Base-by-base conservation (phyloP, 2,888 invertebrate species). In the Eurois occulta region DNA sequence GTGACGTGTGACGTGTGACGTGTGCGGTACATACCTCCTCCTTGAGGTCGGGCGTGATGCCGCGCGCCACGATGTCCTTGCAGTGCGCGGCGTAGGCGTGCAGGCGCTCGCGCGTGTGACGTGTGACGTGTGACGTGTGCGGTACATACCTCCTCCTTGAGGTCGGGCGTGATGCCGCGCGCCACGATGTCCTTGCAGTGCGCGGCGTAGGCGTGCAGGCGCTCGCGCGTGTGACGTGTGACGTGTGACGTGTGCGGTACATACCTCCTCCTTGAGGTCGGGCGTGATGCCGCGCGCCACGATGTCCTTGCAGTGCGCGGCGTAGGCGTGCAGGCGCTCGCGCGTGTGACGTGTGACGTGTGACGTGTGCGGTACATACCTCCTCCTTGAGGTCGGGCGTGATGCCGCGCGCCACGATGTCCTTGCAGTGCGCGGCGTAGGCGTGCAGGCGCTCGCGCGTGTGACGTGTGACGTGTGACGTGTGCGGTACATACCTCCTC, bases 171-270 rank as follows among this genome's bases (percentile, higher is more conserved):
- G 85, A 67, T 10, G 28, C 88, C 90, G 70, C 55, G 43, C n/a
- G 86, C 83, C 46, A 91, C 89, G 86, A 91, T 89, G 82, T 65
- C 98, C 97, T 87, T 80, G 91, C 98, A 98, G 72, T 97, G 97
- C 84, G 97, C 97, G 95, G 99, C 97, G 93, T 99, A 98, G 69
- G 97, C 97, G 85, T 97, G 97, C 85, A 99, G 96, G 77, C 98
- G 97, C 81, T 97, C 97, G 68, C 97, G 46, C 52, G 52, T 52
- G 52, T 52, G 52, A 55, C 55, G 52, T 52, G 52, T 52, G 52
- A 55, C 55, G 55, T 55, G 55, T 55, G 55, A 55, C 55, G 55
- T 55, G 55, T 55, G 55, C 55, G 55, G 55, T n/a, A 55, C 55
- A 55, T 55, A 55, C 55, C 55, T 55, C 55, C 55, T 55, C 55